phyloP scores from a whole-genome alignment of 1,140 invertebrate genomes.

The Apolygus lucorum region DNA sequence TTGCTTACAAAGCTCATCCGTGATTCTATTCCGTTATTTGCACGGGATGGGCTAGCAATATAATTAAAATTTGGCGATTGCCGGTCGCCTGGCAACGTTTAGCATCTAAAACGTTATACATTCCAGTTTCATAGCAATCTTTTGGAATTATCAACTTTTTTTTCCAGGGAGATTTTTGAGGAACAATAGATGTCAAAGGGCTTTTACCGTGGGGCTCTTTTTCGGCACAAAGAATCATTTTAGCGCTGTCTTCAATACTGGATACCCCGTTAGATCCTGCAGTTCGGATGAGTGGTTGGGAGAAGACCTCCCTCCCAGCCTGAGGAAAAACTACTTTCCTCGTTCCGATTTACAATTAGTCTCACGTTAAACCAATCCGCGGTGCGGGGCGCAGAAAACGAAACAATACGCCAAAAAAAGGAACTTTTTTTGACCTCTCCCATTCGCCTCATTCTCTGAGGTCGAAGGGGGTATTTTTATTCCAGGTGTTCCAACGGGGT shows the following conservation, averaged over 20 bases:
- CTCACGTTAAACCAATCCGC: neutral
- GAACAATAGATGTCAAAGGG: neutral
- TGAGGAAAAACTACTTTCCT: neutral
- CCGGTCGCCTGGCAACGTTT: too few species aligned
- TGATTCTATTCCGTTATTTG: too few species aligned
- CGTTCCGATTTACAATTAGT: neutral
- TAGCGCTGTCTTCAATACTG: neutral
- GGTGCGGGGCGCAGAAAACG: neutral
- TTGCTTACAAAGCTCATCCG: too few species aligned
- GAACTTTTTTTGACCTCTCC: neutral
- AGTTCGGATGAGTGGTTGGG: neutral
- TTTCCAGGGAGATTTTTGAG: neutral
- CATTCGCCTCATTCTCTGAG: neutral
- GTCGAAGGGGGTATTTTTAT: neutral
- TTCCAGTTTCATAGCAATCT: too few species aligned
- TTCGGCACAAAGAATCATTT: neutral
- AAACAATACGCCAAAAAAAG: neutral
- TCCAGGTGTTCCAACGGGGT: neutral
- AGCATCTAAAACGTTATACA: too few species aligned
- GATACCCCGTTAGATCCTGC: neutral
- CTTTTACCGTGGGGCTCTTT: neutral
- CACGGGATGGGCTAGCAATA: too few species aligned
- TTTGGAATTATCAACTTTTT: too few species aligned
- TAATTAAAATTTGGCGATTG: too few species aligned
- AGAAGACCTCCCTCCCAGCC: neutral